Conservation (phyloP, 2,888 invertebrate genomes). For the Autographa pulchrina region DNA sequence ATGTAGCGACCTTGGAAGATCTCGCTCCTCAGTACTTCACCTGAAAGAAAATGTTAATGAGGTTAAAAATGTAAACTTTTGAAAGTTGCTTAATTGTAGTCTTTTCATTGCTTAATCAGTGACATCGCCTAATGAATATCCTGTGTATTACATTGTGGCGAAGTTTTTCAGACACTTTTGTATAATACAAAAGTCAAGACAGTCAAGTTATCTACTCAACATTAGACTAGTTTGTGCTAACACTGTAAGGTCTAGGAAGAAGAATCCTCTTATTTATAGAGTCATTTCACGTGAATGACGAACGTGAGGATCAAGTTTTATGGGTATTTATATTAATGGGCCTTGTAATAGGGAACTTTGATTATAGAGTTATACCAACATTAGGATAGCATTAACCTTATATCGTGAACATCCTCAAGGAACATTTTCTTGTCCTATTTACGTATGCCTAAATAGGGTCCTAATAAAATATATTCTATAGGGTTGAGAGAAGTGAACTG, state of each 20-base stretch:
- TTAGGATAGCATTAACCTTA: not conserved
- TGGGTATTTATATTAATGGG: not conserved
- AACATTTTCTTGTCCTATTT: not conserved
- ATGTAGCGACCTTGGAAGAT: constrained; percentile 92
- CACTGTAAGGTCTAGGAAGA: not conserved
- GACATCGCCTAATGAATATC: not conserved
- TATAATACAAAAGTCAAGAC: not conserved
- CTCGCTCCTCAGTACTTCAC: constrained; percentile 90
- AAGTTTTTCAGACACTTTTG: not conserved
- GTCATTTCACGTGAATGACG: not conserved
- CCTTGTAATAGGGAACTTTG: not conserved
- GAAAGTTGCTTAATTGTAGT: not conserved
- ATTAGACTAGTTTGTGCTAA: no score
- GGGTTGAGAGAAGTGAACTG: not conserved
- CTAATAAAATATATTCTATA: not conserved
- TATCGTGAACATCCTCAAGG: not conserved
- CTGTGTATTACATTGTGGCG: not conserved
- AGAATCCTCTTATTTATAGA: not conserved
- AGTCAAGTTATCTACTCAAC: no score
- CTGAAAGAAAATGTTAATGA: constrained; percentile 73
- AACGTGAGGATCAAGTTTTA: constrained; percentile 4
- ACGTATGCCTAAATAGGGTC: not conserved
- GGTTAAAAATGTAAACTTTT: not conserved
- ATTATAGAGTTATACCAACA: not conserved
- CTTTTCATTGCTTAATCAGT: no score